phyloP scores from a whole-genome alignment of 2,888 invertebrate species.

The Xestoiulus laeticollis region DNA sequence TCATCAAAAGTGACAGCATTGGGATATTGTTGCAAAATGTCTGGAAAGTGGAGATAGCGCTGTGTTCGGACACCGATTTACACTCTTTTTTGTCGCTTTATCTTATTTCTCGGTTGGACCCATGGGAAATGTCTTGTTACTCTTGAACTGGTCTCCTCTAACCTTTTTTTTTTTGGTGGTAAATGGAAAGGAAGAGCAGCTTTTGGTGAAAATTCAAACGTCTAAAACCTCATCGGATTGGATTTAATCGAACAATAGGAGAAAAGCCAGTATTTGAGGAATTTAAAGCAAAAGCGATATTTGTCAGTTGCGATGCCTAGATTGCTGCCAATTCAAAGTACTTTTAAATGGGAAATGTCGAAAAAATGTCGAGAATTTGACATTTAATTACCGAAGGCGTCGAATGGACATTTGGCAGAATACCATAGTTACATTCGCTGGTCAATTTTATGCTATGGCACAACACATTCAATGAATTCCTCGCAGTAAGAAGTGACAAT shows the following conservation, averaged over 20 bases:
- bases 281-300: conserved; percentile 6
- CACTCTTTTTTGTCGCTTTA: conserved; percentile 40
- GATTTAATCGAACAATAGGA: conserved; percentile 5
- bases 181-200: neutral
- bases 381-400: conserved; percentile 27
- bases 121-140: conserved; percentile 11
- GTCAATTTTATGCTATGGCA: neutral
- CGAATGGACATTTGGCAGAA: conserved; percentile 1
- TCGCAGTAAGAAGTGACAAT: conserved; percentile 5
- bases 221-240: conserved; percentile 16
- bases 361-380: conserved; percentile 10
- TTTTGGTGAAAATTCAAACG: conserved; percentile 21
- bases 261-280: conserved; percentile 6
- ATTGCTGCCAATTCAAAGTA: neutral
- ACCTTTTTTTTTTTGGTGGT: neutral
- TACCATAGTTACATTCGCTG: neutral
- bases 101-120: conserved; percentile 11
- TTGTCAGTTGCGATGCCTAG: neutral
- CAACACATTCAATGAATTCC: neutral
- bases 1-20: conserved; percentile 44
- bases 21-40: conserved; percentile 37
- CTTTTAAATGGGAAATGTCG: neutral
- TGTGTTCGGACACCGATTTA: conserved; percentile 44
- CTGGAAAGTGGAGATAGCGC: conserved; percentile 42
- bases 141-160: neutral